A percentile compares a stretch with the other conserved stretches of the same genome.
These are phyloP conservation scores for Bombylius discolor DNA, from an alignment of 2,888 invertebrate genomes.

Conservation along the genomic window DNA sequence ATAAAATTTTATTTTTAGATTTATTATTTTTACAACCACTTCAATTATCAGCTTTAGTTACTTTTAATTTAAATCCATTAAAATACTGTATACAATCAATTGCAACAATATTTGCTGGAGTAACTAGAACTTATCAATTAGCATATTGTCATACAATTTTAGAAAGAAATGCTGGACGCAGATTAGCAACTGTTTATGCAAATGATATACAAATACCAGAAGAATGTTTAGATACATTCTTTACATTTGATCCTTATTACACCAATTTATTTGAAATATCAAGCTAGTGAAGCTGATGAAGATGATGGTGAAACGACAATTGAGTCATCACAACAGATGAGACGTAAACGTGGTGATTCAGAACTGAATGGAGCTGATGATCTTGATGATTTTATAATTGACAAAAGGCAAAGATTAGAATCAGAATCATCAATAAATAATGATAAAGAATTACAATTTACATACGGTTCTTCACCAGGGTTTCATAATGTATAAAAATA, in stretches of 20 bases:
- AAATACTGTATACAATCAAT: constrained; percentile 65
- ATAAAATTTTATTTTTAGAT: constrained; percentile 43
- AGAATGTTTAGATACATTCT: constrained; percentile 52
- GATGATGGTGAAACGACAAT: constrained; percentile 10
- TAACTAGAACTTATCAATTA: constrained; percentile 72
- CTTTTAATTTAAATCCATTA: constrained; percentile 77
- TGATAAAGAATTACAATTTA: constrained; percentile 28
- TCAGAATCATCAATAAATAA: constrained; percentile 23
- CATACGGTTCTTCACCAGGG: constrained; percentile 29
- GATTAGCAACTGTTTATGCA: constrained; percentile 44
- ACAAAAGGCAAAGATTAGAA: constrained; percentile 29
- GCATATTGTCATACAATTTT: constrained; percentile 86
- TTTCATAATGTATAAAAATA: constrained; percentile 20
- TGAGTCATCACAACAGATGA: constrained; percentile 5
- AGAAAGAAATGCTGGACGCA: constrained; percentile 62
- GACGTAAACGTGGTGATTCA: constrained; percentile 30
- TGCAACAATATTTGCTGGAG: constrained; percentile 65
- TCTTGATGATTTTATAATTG: constrained; percentile 30
- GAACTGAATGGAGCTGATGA: constrained; percentile 22
- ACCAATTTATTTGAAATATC: constrained; percentile 40
- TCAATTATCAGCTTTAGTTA: constrained; percentile 75
- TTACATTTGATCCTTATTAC: constrained; percentile 81
- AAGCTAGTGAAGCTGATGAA: constrained; percentile 29
- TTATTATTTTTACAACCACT: constrained; percentile 65
- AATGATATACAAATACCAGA: constrained; percentile 39